These are phyloP conservation scores for Strix uralensis DNA, from an alignment of 2,113 vertebrate species.

Conservation along the genomic window DNA sequence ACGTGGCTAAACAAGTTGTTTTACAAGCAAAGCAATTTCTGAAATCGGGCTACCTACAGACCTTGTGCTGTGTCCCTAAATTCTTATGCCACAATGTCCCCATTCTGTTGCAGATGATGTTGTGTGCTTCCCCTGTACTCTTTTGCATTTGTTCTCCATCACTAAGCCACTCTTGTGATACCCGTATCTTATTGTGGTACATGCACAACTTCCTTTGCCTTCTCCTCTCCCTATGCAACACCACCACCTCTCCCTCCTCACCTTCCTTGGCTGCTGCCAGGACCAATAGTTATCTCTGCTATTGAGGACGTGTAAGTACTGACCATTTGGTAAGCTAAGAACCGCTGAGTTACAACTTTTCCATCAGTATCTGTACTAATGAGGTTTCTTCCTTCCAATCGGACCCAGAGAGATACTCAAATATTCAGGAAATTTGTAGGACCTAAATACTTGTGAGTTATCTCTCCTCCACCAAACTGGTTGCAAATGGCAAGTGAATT, in stretches of 20 bases:
- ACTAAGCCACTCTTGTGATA: background rate
- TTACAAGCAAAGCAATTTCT: background rate
- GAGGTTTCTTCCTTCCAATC: background rate
- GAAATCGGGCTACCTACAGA: background rate
- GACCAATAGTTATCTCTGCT: background rate
- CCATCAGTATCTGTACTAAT: background rate
- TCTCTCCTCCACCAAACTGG: background rate
- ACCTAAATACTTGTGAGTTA: background rate
- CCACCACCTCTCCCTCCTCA: background rate
- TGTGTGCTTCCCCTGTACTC: background rate
- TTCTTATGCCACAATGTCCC: background rate
- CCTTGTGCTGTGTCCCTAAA: background rate
- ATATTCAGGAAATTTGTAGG: background rate
- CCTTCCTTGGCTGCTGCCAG: background rate
- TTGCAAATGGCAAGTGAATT: background rate
- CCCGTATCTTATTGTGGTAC: background rate
- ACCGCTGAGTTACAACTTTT: background rate
- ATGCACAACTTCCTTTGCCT: background rate
- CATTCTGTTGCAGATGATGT: background rate
- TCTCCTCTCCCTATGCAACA: background rate
- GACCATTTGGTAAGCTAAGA: background rate
- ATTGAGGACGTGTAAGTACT: rapidly evolving
- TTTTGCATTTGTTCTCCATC: background rate
- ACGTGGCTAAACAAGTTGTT: background rate
- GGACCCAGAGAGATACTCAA: background rate